Evolutionary conservation across 2,113 vertebrate genomes (phyloP).

Genomic region (Physeter macrocephalus): DNA sequence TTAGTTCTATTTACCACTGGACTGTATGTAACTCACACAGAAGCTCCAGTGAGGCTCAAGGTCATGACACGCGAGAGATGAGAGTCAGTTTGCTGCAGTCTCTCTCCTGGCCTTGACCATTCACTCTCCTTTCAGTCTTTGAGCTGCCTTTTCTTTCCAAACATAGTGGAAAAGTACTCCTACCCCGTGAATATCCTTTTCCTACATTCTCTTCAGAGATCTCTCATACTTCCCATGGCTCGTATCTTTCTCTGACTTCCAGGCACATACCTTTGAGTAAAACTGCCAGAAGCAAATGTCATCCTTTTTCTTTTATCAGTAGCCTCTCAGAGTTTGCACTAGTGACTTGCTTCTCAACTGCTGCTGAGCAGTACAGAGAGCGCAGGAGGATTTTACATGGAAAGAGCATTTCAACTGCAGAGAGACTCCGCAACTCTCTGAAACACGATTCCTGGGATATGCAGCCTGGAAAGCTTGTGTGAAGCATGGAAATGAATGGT

Average conservation of each 20-base stretch:
- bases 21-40: slow-evolving; percentile 22
- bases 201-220: slow-evolving; percentile 73
- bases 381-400: slow-evolving; percentile 69
- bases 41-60: slow-evolving; percentile 37
- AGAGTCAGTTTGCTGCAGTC: slow-evolving; percentile 43
- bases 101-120: slow-evolving; percentile 51
- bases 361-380: slow-evolving; percentile 67
- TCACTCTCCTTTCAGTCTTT: slow-evolving; percentile 57
- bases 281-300: slow-evolving; percentile 81
- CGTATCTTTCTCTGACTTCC: slow-evolving; percentile 76
- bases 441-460: neutral
- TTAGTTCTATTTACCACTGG: slow-evolving; percentile 6
- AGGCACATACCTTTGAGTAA: slow-evolving; percentile 79
- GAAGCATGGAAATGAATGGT: slow-evolving; percentile 39
- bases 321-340: slow-evolving; percentile 75
- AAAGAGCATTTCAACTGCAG: slow-evolving; percentile 70
- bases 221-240: slow-evolving; percentile 70
- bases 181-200: slow-evolving; percentile 57
- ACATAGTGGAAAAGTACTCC: slow-evolving; percentile 24
- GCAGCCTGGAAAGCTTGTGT: neutral
- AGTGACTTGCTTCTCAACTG: slow-evolving; percentile 69
- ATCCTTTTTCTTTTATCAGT: slow-evolving; percentile 80
- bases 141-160: slow-evolving; percentile 56
- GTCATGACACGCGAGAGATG: neutral
- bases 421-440: slow-evolving; percentile 44